These are phyloP conservation scores for Lacerta viridis DNA, from an alignment of 2,797 vertebrate genomes.

Conservation along the genomic window DNA sequence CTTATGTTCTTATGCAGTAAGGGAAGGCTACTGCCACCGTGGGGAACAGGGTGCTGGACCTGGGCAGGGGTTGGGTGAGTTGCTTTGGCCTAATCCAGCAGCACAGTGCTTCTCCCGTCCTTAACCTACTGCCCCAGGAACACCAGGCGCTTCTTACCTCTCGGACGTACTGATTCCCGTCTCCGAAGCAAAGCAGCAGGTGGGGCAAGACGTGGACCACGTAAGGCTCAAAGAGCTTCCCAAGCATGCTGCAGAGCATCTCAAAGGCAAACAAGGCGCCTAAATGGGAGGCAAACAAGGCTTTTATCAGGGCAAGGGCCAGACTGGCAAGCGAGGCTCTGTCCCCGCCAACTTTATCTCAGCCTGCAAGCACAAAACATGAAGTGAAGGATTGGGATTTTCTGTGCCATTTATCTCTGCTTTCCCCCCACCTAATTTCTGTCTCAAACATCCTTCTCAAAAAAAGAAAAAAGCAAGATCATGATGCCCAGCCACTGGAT, in stretches of 20 bases:
- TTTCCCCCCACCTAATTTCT: too few relatives aligned
- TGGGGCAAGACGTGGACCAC: conserved; percentile 98
- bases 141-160: conserved; percentile 80
- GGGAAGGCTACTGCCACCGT: too few relatives aligned
- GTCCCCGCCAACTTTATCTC: too few relatives aligned
- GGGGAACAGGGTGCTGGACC: too few relatives aligned
- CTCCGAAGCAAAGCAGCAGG: conserved; percentile 96
- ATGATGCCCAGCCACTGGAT: not conserved
- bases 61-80: too few relatives aligned
- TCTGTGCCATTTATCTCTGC: too few relatives aligned
- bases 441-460: too few relatives aligned
- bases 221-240: conserved; percentile 97
- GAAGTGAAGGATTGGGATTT: not conserved
- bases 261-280: conserved; percentile 98
- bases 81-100: too few relatives aligned
- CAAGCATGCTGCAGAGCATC: conserved; percentile 99
- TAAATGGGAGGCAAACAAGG: conserved; percentile 63
- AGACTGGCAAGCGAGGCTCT: not conserved
- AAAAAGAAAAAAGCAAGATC: not conserved
- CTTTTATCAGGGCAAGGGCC: not conserved
- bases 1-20: too few relatives aligned
- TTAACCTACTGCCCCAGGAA: not conserved
- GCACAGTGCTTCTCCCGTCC: too few relatives aligned
- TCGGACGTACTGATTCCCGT: conserved; percentile 97
- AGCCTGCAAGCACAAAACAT: not conserved